Evolutionary conservation across 30 jellyfish, hydroid and myxozoan species (phyloP), one percentile per base, ranked within the genome.

Genomic region (Hydractinia echinata): DNA sequence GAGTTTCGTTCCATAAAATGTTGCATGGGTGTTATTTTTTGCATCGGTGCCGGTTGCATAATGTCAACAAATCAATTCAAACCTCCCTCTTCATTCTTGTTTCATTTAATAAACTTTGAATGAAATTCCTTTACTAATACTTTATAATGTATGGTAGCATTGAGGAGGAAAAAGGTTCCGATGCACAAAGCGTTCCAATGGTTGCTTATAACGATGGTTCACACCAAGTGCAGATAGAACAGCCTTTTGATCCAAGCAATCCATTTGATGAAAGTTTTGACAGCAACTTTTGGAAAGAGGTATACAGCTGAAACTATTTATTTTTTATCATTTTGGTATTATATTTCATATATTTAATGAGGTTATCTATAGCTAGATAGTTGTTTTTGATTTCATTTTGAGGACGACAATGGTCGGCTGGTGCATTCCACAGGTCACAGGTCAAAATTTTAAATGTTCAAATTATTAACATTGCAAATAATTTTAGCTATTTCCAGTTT

Each of bases 271-370:
- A 74, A 74, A 58, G 74, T 44, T 44, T 9, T 5, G 66, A 74
- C 54, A 53, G 15, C 72, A 1, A 7, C 5, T 74, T 74, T 74
- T 74, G 83, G 83, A 51, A 74, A 50, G 83, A 74, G 83, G 83
- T 74, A 30, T 64, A 51, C 39, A 64, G 1, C 19, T 64, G 1
- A 64, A 6, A 13, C 9, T 64, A 6, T 6, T 13, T 64, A 6
- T 51, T n/a, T 13, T 64, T 64, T 64, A 11, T 16, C 69, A 58
- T 16, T 16, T 58, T 16, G 3, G 15, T 13, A 16, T 58, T 58
- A 58, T 13, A 30, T 2, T 30, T 30, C 44, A 30, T 30, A 30
- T 30, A 30, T 30, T 2, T 30, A 30, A 30, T n/a, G n/a, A n/a
- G n/a, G n/a, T 2, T 30, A 30, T 30, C 44, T 30, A 30, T 0